Percentiles rank a stretch among this genome's conserved stretches.
Conservation (phyloP, 2,888 invertebrate species). For the Drosophila atripex region DNA sequence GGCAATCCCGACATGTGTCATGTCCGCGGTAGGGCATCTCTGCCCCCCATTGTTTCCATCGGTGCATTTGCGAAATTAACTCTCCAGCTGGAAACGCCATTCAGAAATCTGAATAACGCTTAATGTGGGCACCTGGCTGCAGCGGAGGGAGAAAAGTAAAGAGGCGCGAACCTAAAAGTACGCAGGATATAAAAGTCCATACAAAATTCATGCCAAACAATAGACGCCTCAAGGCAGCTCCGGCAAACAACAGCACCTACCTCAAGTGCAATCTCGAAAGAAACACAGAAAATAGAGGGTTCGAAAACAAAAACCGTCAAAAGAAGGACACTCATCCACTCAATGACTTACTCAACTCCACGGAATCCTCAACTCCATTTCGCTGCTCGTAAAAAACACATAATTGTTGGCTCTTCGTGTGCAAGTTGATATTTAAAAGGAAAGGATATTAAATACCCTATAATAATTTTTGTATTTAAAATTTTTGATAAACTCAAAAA, state of each 20-base stretch:
- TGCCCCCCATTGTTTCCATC: conserved; percentile 3
- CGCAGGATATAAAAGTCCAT: conserved; percentile 49
- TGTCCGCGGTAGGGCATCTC: conserved; percentile 4
- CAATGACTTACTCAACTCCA: conserved; percentile 47
- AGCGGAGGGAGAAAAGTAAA: conserved; percentile 13
- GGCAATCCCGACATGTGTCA: conserved; percentile 33
- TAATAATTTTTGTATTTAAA: neutral
- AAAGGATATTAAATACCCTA: conserved; percentile 20
- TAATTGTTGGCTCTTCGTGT: conserved; percentile 53
- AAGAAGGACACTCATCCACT: conserved; percentile 19
- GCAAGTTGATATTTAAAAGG: conserved; percentile 25
- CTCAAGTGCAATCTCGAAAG: conserved; percentile 55
- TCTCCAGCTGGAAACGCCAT: conserved; percentile 45
- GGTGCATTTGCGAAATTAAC: conserved; percentile 66
- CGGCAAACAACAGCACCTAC: conserved; percentile 36
- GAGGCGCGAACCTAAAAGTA: conserved; percentile 39
- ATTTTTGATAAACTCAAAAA: no score
- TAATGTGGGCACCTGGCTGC: conserved; percentile 56
- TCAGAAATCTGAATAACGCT: conserved; percentile 57
- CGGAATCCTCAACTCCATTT: conserved; percentile 41
- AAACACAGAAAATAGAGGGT: conserved; percentile 31
- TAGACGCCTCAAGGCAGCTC: conserved; percentile 38
- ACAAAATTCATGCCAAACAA: conserved; percentile 58
- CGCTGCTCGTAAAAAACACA: conserved; percentile 56
- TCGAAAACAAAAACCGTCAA: conserved; percentile 2